phyloP scores from a whole-genome alignment of 2,888 invertebrate genomes.

The Eurois occulta region DNA sequence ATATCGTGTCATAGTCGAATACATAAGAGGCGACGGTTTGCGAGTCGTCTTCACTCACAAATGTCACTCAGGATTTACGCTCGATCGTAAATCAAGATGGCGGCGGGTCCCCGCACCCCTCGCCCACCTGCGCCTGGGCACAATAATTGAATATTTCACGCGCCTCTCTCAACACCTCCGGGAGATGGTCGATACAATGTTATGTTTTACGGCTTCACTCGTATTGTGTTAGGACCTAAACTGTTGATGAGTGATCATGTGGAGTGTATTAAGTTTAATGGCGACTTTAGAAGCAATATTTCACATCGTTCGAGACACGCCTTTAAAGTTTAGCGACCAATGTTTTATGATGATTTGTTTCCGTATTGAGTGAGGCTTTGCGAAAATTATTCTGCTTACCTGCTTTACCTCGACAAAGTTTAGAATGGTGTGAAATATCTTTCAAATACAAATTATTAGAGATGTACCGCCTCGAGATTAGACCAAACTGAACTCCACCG shows the following conservation, averaged over 20 bases:
- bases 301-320: slow-evolving; percentile 86
- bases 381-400: slow-evolving; percentile 21
- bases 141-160: slow-evolving; percentile 90
- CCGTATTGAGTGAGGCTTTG: slow-evolving; percentile 76
- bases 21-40: slow-evolving; percentile 74
- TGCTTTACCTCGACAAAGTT: slow-evolving; percentile 19
- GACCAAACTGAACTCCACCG: background rate
- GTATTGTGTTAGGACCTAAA: slow-evolving; percentile 90
- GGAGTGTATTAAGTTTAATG: slow-evolving; percentile 88
- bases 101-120: slow-evolving; percentile 75
- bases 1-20: slow-evolving; percentile 80
- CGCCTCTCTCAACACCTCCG: slow-evolving; percentile 89
- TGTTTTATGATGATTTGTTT: slow-evolving; percentile 90
- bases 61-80: slow-evolving; percentile 89
- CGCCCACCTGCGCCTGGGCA: slow-evolving; percentile 86
- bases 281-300: slow-evolving; percentile 89
- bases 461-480: background rate
- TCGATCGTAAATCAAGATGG: slow-evolving; percentile 90
- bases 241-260: slow-evolving; percentile 89
- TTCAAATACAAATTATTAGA: slow-evolving; percentile 2
- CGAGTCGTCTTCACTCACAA: slow-evolving; percentile 85
- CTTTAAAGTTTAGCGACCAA: slow-evolving; percentile 84
- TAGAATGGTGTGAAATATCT: background rate
- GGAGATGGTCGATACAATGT: slow-evolving; percentile 86
- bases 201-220: slow-evolving; percentile 84